Evolutionary conservation across 2,113 vertebrate genomes (phyloP).

Genomic region (Aramus guarauna): DNA sequence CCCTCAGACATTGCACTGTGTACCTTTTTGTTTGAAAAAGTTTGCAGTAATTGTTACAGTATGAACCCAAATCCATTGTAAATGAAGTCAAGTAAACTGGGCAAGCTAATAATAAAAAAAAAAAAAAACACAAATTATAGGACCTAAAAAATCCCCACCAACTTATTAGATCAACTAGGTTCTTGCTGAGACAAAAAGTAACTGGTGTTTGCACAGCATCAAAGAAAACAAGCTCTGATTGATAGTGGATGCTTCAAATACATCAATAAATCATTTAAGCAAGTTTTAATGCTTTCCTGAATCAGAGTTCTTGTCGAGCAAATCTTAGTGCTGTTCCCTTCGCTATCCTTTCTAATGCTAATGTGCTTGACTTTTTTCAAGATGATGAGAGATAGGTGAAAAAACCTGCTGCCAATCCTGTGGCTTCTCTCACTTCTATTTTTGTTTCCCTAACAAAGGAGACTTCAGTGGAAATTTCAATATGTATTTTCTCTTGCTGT

Average conservation of each 20-base stretch:
- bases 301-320: not conserved
- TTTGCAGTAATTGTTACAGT: not conserved
- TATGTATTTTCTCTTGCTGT: not conserved
- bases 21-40: not conserved
- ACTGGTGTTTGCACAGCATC: not conserved
- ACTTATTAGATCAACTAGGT: not conserved
- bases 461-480: not conserved
- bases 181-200: not conserved
- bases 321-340: not conserved
- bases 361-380: not conserved
- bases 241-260: not conserved
- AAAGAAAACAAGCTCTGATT: not conserved
- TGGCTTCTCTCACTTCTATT: not conserved
- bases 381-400: not conserved
- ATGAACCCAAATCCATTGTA: not conserved
- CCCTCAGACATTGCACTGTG: rapidly evolving
- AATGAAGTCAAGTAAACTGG: not conserved
- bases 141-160: not conserved
- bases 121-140: not conserved
- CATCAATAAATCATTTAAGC: not conserved
- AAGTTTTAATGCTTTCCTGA: not conserved
- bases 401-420: not conserved
- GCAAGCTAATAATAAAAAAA: not conserved
- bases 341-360: not conserved
- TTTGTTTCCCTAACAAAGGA: not conserved